Percentiles rank a stretch among this genome's conserved stretches.
phyloP scores from a whole-genome alignment of 2,888 invertebrate species.

The Silvanus unidentatus region DNA sequence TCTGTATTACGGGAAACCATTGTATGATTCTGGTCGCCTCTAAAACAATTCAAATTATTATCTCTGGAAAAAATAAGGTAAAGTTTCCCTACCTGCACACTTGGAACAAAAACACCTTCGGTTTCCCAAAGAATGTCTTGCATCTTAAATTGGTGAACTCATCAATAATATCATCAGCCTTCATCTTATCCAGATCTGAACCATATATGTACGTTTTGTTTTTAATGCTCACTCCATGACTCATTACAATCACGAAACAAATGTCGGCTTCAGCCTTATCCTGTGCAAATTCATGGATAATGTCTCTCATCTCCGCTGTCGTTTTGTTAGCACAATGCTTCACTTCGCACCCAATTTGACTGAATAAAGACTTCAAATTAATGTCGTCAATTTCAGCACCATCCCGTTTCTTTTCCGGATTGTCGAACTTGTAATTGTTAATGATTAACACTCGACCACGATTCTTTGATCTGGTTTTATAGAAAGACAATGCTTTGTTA shows the following conservation, averaged over 20 bases:
- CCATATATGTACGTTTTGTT: slow-evolving; percentile 53
- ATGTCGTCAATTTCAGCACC: slow-evolving; percentile 56
- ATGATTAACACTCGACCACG: slow-evolving; percentile 59
- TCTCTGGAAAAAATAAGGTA: too few relatives aligned
- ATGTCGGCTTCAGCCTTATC: slow-evolving; percentile 48
- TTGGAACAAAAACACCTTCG: slow-evolving; percentile 68
- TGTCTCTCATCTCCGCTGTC: slow-evolving; percentile 42
- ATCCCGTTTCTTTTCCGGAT: slow-evolving; percentile 42
- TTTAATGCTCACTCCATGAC: slow-evolving; percentile 54
- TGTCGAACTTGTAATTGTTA: slow-evolving; percentile 53
- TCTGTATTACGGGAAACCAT: too few relatives aligned
- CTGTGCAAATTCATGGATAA: slow-evolving; percentile 45
- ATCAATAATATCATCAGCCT: slow-evolving; percentile 51
- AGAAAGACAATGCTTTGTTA: slow-evolving; percentile 31
- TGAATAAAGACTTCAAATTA: slow-evolving; percentile 56
- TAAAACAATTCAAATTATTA: too few relatives aligned
- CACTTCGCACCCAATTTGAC: slow-evolving; percentile 46
- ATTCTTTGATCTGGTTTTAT: slow-evolving; percentile 51
- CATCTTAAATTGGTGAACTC: slow-evolving; percentile 57
- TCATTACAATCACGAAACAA: slow-evolving; percentile 61
- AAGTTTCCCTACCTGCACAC: slow-evolving; percentile 52
- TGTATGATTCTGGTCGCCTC: too few relatives aligned
- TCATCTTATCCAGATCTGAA: slow-evolving; percentile 50
- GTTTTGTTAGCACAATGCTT: slow-evolving; percentile 16
- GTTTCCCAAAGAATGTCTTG: slow-evolving; percentile 52